Evolutionary conservation across 1,140 invertebrate genomes (phyloP), one percentile per base, ranked within the genome.

Genomic region (Brachionus asplanchnoidis): DNA sequence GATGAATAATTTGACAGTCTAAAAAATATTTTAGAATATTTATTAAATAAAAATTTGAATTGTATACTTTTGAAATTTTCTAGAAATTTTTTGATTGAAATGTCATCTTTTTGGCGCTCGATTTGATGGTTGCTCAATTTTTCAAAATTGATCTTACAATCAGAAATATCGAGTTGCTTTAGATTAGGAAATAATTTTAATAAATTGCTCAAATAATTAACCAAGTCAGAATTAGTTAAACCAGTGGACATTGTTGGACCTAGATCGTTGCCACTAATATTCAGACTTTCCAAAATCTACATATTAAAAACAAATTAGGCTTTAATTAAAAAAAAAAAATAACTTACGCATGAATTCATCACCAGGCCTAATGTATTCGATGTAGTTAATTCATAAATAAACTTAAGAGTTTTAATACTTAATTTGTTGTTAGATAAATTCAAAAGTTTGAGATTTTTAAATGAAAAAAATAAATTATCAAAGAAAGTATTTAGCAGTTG

Each of bases 131-230:
- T 8, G 32, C 9, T 17, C 3, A 65, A 82, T 17, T 65, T 44
- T 77, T 77, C 73, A 26, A 77, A 77, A 50, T 77, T 77, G 20
- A 82, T 65, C 60, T 44, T 82, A 40, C 79, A 82, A 23, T 82
- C 79, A 65, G 20, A 40, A 42, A 82, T 20, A 12, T 82, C 28
- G 26, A 82, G 53, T 11, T 68, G 32, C 32, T 82, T 82, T 32
- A 82, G 32, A 0, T 65, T 8, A 14, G 79, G 36, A 65, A 82
- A 82, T 20, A 60, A 11, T 65, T 28, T 44, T 3, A 82, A 1
- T 11, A 65, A 28, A 36, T 36, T 68, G 11, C n/a, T 40, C 12
- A 82, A 68, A 40, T 60, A 60, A 68, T 46, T 40, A 44, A 32
- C 53, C n/a, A 60, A 65, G n/a, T 68, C 65, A 36, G 40, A 46